Conservation (phyloP, 23 tunicate genomes). For the Botrylloides violaceus region DNA sequence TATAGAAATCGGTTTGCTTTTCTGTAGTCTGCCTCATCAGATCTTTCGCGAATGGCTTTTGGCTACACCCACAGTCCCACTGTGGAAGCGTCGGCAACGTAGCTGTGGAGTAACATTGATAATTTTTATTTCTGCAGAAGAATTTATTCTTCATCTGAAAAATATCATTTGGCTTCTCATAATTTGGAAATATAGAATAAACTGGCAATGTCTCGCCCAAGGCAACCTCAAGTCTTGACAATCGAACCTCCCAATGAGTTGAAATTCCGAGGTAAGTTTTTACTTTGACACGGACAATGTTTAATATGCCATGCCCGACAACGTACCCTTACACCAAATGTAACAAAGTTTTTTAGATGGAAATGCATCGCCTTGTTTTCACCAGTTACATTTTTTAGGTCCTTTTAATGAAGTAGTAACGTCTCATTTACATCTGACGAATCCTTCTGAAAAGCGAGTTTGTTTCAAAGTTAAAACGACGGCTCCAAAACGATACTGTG, state of each 20-base stretch:
- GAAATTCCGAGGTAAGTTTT: constrained; percentile 48
- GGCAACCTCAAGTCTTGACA: constrained; percentile 73
- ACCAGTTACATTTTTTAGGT: constrained; percentile 26
- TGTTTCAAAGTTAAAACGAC: constrained; percentile 95
- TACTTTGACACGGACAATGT: background rate
- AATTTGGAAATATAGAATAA: no score
- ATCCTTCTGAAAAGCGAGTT: constrained; percentile 71
- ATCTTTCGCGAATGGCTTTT: no score
- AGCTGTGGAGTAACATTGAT: no score
- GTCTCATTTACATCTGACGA: constrained; percentile 51
- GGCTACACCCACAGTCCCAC: no score
- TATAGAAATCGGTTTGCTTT: no score
- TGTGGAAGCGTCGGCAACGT: no score
- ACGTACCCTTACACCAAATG: background rate
- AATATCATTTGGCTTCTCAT: no score
- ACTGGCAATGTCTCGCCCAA: constrained; percentile 62
- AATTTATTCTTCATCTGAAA: background rate
- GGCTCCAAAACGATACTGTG: constrained; percentile 90
- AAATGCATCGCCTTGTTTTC: background rate
- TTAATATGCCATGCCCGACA: background rate
- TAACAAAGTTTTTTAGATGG: background rate
- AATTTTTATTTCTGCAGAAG: background rate
- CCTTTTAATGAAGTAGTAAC: constrained; percentile 90
- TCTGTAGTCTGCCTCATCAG: no score
- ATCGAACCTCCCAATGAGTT: constrained; percentile 66